Conservation (phyloP, 2,113 vertebrate species). For the Hippopotamus amphibius region DNA sequence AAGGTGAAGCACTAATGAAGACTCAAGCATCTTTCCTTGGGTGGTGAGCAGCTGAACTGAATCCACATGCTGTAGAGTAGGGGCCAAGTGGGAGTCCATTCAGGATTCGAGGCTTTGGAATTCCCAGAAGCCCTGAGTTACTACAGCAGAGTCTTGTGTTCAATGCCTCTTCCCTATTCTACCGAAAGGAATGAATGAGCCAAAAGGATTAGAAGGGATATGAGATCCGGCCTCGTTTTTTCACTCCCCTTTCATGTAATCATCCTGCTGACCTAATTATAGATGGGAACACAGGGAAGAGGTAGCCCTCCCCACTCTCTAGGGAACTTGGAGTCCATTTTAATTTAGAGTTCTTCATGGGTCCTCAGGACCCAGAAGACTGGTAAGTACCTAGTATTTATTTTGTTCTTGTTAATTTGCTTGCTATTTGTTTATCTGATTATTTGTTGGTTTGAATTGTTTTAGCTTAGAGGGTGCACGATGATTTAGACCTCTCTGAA, state of each 20-base stretch:
- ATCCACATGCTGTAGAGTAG: not conserved
- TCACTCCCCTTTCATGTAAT: not conserved
- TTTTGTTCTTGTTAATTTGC: not conserved
- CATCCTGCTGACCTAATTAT: not conserved
- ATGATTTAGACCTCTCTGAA: conserved; percentile 73
- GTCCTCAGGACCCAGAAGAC: conserved; percentile 70
- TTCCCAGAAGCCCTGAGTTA: not conserved
- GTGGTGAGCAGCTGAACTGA: not conserved
- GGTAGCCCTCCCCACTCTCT: not conserved
- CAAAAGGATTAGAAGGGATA: not conserved
- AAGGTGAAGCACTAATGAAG: not conserved
- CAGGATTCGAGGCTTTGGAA: not conserved
- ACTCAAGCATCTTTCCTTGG: no score
- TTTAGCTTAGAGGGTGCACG: conserved; percentile 52
- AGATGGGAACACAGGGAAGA: not conserved
- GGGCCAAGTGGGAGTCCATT: not conserved
- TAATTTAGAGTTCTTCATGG: conserved; percentile 69
- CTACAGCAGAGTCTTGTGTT: not conserved
- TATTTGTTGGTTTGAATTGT: not conserved
- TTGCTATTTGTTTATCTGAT: not conserved
- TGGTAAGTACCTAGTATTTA: conserved; percentile 62
- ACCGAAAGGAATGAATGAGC: not conserved
- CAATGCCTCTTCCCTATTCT: not conserved
- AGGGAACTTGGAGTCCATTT: conserved; percentile 32
- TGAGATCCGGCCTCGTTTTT: not conserved